Evolutionary conservation across 2,113 vertebrate species (phyloP), one percentile per base, ranked within the genome.

Genomic region (Nyctereutes procyonoides): DNA sequence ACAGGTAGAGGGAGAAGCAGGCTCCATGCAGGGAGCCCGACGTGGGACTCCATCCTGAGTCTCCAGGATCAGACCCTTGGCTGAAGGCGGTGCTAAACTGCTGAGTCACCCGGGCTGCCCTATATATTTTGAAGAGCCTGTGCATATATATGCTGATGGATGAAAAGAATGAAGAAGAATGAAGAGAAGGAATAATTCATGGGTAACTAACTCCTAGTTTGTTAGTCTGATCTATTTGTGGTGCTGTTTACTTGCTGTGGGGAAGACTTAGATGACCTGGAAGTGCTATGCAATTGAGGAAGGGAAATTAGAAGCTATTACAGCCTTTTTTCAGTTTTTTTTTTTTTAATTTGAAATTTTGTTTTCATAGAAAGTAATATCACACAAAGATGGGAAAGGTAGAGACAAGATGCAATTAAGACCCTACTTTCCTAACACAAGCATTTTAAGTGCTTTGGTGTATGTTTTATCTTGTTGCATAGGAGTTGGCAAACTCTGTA

Each of bases 391-490:
- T n/a, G 82, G 60, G 48, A 69, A 93, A 71, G 67, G 3, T 82
- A 97, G 62, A 76, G 73, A 79, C 35, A 58, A 82, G 38, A 83
- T 89, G 53, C 95, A 71, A 87, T 92, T 87, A 53, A 35, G 43
- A 77, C 88, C 81, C 69, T 88, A 62, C 53, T 55, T 93, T 82
- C 35, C 26, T 96, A 38, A 95, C n/a, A 69, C 35, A 77, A 2
- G 56, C 19, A 63, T 76, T 81, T 67, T n/a, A 84, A 69, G 58
- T 95, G 65, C 86, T 95, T 86, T 93, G 58, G 12, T 86, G 4
- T 92, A 20, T 80, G 26, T 93, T 91, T 96, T 87, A 58, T 58
- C 28, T 3, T 58, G 48, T 88, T 95, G 14, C 55, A 14, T 79
- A 76, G 43, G 26, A 20, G 0, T 79, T 88, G 55, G 74, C 74